Percentiles rank a stretch among this genome's conserved stretches.
These are phyloP conservation scores for Orchesellides sinensis DNA, from an alignment of 2,888 invertebrate species.

Conservation along the genomic window DNA sequence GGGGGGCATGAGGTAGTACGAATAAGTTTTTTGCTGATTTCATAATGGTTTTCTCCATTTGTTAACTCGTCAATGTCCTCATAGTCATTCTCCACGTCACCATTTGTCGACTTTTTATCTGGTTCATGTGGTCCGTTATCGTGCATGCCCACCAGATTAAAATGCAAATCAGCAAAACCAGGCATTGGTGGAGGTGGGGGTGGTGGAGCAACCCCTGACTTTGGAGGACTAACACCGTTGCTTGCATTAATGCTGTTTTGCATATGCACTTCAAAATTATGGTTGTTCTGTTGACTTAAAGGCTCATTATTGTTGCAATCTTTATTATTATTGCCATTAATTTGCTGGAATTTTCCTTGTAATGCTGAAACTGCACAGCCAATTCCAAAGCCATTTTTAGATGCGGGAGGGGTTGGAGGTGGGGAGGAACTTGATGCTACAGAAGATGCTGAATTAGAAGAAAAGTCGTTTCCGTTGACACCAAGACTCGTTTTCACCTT, in stretches of 20 bases:
- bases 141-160: constrained; percentile 44
- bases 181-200: constrained; percentile 74
- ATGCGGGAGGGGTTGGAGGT: constrained; percentile 65
- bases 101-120: constrained; percentile 33
- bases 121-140: constrained; percentile 49
- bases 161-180: constrained; percentile 55
- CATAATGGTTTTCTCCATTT: constrained; percentile 61
- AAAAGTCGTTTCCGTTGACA: constrained; percentile 45
- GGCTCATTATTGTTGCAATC: constrained; percentile 40
- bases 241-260: constrained; percentile 63
- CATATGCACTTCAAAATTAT: constrained; percentile 54
- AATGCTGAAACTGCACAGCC: constrained; percentile 51
- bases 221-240: constrained; percentile 22
- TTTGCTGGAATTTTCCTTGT: constrained; percentile 60
- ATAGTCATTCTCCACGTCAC: constrained; percentile 80
- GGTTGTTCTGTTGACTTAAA: constrained; percentile 6
- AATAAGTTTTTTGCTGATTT: constrained; percentile 61
- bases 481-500: constrained; percentile 59
- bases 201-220: constrained; percentile 68
- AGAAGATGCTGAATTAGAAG: constrained; percentile 58
- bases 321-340: constrained; percentile 38
- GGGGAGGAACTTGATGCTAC: constrained; percentile 59
- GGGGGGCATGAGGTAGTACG: constrained; percentile 69
- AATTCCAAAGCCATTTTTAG: constrained; percentile 55
- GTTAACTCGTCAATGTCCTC: constrained; percentile 87